Evolutionary conservation across 2,888 invertebrate species (phyloP), one percentile per base, ranked within the genome.

Genomic region (Lepetodrilus schrolli): DNA sequence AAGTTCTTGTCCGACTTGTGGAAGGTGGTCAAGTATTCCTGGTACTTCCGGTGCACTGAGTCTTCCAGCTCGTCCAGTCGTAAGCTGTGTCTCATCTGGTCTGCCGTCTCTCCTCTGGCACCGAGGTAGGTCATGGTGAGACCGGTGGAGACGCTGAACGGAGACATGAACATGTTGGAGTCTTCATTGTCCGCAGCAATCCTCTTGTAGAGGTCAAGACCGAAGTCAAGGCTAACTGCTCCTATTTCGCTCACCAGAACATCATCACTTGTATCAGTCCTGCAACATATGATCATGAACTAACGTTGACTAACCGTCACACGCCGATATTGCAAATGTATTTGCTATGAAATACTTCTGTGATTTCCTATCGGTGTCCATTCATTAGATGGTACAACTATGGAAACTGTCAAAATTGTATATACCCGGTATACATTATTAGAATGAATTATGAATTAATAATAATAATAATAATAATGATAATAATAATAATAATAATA

Each of bases 51-150:
- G 37, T 81, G 79, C n/a, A 82, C 37, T 4, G 70, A 66, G 21
- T 80, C 72, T 20, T 74, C 66, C 0, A 78, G 10, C 4, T 75
- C 66, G n/a, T 76, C 68, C 17, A 82, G 38, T 37, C 78, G 78
- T 43, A 85, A 50, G n/a, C 78, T 80, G 30, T 78, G 74, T 21
- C 74, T 74, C 84, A 90, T 86, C 76, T 90, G 86, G 48, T 76
- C 66, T 20, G 82, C 82, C 4, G 92, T 91, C 21, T 86, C 79
- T 2, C 85, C 86, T 65, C 79, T 82, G n/a, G 91, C 90, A 13
- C 91, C 92, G 8, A 87, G 80, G 37, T 86, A 86, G 20, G 90
- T 85, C 90, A 91, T 90, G 38, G 89, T 85, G 74, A 92, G 79
- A n/a, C 90, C 90, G n/a, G 88, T 83, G 36, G 87, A 86, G 36